A percentile compares a stretch with the other conserved stretches of the same genome.
Evolutionary conservation across 2,888 invertebrate genomes (phyloP).

Genomic region (Slavum lentiscoides): DNA sequence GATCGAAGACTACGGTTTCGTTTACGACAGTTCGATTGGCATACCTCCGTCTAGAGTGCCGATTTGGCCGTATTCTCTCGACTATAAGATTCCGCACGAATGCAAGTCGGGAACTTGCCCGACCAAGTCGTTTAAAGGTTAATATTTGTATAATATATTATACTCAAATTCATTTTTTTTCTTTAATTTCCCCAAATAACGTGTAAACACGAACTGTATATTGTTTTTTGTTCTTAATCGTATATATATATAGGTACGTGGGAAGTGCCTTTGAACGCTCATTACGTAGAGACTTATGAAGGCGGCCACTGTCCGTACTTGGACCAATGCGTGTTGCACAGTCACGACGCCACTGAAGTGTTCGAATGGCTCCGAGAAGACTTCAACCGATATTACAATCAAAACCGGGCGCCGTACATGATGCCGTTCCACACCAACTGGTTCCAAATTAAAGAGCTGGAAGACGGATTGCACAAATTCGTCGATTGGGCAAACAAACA

Average conservation of each 20-base stretch:
- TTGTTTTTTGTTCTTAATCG: not conserved
- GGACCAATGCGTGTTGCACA: conserved; percentile 89
- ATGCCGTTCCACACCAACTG: conserved; percentile 96
- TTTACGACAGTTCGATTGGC: conserved; percentile 90
- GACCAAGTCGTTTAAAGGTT: conserved; percentile 83
- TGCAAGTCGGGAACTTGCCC: conserved; percentile 93
- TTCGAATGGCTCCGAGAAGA: conserved; percentile 89
- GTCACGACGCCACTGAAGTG: conserved; percentile 78
- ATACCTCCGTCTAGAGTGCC: conserved; percentile 79
- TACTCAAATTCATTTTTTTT: not conserved
- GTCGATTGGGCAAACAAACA: conserved; percentile 76
- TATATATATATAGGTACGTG: conserved; percentile 72
- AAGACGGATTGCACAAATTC: conserved; percentile 82
- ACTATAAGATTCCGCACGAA: conserved; percentile 89
- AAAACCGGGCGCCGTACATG: conserved; percentile 89
- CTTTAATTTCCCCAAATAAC: not conserved
- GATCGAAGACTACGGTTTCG: conserved; percentile 87
- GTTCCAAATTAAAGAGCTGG: conserved; percentile 87
- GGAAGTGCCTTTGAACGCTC: conserved; percentile 89
- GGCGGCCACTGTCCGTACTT: conserved; percentile 91
- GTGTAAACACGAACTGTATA: too few relatives aligned
- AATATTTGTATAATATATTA: conserved; percentile 6
- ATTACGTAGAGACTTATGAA: conserved; percentile 84
- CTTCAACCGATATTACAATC: conserved; percentile 66
- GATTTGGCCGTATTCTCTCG: conserved; percentile 92